Evolutionary conservation across 2,113 vertebrate species (phyloP).

Genomic region (Mormyrus iriodes): DNA sequence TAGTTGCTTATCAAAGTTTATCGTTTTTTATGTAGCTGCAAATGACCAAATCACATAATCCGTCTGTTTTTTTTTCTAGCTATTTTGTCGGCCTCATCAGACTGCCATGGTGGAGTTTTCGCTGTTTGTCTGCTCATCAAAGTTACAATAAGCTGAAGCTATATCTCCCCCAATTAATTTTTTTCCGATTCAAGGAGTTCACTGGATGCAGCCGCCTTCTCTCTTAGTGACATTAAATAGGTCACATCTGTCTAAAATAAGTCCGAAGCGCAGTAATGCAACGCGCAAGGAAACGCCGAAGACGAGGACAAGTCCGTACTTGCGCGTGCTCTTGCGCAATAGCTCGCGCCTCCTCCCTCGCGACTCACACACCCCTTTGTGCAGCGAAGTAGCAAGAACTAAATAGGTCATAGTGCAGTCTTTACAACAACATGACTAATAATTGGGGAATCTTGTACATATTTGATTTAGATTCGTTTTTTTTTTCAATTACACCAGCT

Average conservation of each 20-base stretch:
- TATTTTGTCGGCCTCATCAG: background rate
- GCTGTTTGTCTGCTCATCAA: background rate
- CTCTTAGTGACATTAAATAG: background rate
- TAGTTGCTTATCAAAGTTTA: background rate
- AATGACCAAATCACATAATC: background rate
- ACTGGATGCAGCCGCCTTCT: background rate
- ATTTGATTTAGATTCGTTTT: background rate
- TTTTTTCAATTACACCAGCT: background rate
- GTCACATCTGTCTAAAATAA: background rate
- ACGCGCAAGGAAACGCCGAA: background rate
- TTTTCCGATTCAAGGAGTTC: background rate
- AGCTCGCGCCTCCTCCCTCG: background rate
- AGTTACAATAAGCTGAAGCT: background rate
- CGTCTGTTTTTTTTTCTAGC: background rate
- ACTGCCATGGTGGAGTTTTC: background rate
- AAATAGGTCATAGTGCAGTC: background rate
- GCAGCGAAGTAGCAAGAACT: background rate
- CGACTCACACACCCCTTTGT: background rate
- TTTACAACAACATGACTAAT: constrained; percentile 2
- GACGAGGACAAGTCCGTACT: background rate
- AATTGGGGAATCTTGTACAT: background rate
- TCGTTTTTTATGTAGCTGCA: background rate
- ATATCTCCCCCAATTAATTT: background rate
- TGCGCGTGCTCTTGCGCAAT: background rate
- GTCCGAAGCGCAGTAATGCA: background rate